Percentiles rank a stretch among this genome's conserved stretches.
Conservation (phyloP, 1,140 invertebrate genomes). For the Diabrotica virgifera region DNA sequence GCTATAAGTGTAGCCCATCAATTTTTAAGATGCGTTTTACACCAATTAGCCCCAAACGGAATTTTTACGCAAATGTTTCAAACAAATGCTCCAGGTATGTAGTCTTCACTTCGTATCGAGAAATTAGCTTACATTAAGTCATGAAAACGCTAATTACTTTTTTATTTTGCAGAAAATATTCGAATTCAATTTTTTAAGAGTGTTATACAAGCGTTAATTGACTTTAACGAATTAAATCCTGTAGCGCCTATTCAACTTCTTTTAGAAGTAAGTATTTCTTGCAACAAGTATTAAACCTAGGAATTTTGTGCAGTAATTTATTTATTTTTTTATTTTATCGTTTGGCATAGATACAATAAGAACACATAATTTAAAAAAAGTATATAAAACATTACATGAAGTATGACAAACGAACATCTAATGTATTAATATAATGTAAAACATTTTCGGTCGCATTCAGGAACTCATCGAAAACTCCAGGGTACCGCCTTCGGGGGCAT, state of each 20-base stretch:
- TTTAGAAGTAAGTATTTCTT: slow-evolving; percentile 67
- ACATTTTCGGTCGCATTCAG: no score
- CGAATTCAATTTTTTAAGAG: slow-evolving; percentile 87
- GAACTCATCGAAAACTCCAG: no score
- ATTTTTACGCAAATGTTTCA: slow-evolving; percentile 96
- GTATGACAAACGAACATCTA: no score
- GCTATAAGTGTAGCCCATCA: slow-evolving; percentile 93
- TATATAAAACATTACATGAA: no score
- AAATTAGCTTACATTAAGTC: neutral
- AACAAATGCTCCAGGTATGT: slow-evolving; percentile 74
- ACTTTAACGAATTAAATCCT: slow-evolving; percentile 95
- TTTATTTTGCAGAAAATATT: slow-evolving; percentile 57
- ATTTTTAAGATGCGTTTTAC: slow-evolving; percentile 92
- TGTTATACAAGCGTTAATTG: slow-evolving; percentile 87
- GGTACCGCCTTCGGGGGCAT: no score
- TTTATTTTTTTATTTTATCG: no score
- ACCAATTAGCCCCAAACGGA: slow-evolving; percentile 94
- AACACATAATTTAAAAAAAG: no score
- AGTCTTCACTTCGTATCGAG: neutral
- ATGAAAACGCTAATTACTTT: neutral
- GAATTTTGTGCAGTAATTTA: no score
- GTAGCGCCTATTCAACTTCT: slow-evolving; percentile 89
- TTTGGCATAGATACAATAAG: no score
- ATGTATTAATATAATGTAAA: no score
- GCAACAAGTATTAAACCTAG: no score